Evolutionary conservation across 2,888 invertebrate species (phyloP), one percentile per base, ranked within the genome.

Genomic region (Neoaliturus tenellus): DNA sequence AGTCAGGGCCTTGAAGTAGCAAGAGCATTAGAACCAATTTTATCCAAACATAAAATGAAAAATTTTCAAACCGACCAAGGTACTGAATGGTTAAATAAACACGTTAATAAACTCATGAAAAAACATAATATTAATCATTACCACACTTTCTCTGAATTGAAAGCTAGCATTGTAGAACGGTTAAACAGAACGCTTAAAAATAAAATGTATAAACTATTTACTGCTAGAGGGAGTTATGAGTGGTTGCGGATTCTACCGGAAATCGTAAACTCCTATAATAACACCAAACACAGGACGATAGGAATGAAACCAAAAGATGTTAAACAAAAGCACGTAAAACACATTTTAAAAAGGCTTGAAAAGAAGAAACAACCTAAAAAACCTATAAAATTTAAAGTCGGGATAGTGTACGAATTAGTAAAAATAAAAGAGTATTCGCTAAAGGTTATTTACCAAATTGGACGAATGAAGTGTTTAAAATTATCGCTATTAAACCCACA

Each of bases 241-340:
- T 82, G 75, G 73, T 20, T 78, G 14, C 41, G 28, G 20, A 83
- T 62, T 6, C 67, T 80, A 5, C 35, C 80, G 20, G 17, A 48
- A 14, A 48, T 80, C n/a, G 14, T 80, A 0, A 58, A 62, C 3
- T 28, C 41, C 0, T 83, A 83, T 25, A 80, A 75, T 28, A 83
- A 83, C 20, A 44, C 17, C 25, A 17, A 28, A 28, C 83, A 83
- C 25, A 55, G 78, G 62, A 83, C 62, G 20, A 83, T 83, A 12
- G 23, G 62, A n/a, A 78, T 83, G 83, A 58, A 51, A 55, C 83
- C 83, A 1, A 75, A 51, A 20, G 55, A 83, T 23, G 83, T 83
- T 0, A 78, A 12, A n/a, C 35, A 39, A 0, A n/a, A 8, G 12
- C 35, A 62, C 62, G 58, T 55, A 51, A 51, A 62, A 23, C 35